Base-by-base conservation (phyloP, 2,797 vertebrate species). In the Galagoides demidoff region DNA sequence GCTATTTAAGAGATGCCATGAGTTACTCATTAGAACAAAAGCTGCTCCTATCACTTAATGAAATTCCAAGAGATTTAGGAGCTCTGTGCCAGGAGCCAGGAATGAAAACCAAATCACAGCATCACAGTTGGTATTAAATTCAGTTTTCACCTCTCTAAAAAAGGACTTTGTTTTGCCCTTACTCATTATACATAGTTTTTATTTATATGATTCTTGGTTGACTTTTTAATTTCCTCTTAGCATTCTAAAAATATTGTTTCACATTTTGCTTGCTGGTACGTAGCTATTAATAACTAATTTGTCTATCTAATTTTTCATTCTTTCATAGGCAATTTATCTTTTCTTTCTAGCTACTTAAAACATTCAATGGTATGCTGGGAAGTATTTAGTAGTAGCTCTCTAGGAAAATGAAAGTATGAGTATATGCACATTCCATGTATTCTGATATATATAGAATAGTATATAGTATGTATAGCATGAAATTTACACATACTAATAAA, bases 121-220 rank as follows among this genome's bases (percentile, higher is more conserved):
- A 79, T 89, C 79, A 79, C 16, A 84, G n/a, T 77, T 95, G 79
- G 68, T 85, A 52, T 88, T 85, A 88, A 92, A 90, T 52, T 68
- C 49, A 81, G 64, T 79, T 85, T 92, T 92, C 66, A 63, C 59
- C 39, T 76, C 55, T 81, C 83, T 88, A 71, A 73, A 49, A 95
- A 96, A 70, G 81, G 61, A 14, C 52, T 90, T 95, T 63, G 85
- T 90, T 94, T 94, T 93, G 29, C 12, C 27, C 39, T 71, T 87
- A 81, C 31, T 85, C 78, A 76, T 81, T 85, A 81, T 85, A 45
- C 52, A 64, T 76, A 16, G 39, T 81, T 92, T 95, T 74, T 29
- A 87, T 85, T 70, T 95, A 71, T 77, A 76, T 63, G 76, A 90
- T 84, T 91, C 61, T 95, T 87, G 7, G 34, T 49, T 83, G 22